Percentiles rank a stretch among this genome's conserved stretches.
These are phyloP conservation scores for Cactoblastis cactorum DNA, from an alignment of 2,888 invertebrate genomes.

Conservation along the genomic window DNA sequence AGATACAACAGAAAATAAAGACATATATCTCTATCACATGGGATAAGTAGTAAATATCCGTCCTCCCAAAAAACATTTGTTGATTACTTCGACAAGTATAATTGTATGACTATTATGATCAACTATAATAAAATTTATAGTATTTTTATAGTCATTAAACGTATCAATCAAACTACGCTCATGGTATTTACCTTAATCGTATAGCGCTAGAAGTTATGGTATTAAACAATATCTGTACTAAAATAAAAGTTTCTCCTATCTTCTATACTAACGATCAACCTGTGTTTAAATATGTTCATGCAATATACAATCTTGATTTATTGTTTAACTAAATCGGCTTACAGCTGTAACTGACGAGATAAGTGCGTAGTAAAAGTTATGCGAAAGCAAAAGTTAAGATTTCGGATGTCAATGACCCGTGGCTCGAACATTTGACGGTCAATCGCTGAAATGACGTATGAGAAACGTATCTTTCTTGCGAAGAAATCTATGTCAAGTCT, in stretches of 20 bases:
- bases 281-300: constrained; percentile 1
- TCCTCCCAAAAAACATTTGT: no score
- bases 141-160: no score
- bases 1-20: no score
- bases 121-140: no score
- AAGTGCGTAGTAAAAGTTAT: constrained; percentile 38
- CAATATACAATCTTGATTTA: constrained; percentile 13
- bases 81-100: no score
- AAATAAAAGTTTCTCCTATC: not conserved
- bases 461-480: constrained; percentile 27
- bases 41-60: no score
- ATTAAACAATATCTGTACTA: not conserved
- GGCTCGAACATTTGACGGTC: constrained; percentile 39
- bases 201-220: no score
- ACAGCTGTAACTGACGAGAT: constrained; percentile 25
- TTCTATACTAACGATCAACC: not conserved
- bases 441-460: constrained; percentile 23
- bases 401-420: constrained; percentile 42
- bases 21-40: no score
- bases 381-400: constrained; percentile 55
- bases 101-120: no score
- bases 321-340: constrained; percentile 21
- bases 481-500: constrained; percentile 12
- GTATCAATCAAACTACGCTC: no score
- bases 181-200: no score